A percentile compares a stretch with the other conserved stretches of the same genome.
Evolutionary conservation across 2,888 invertebrate genomes (phyloP).

Genomic region (Anodontia alba): DNA sequence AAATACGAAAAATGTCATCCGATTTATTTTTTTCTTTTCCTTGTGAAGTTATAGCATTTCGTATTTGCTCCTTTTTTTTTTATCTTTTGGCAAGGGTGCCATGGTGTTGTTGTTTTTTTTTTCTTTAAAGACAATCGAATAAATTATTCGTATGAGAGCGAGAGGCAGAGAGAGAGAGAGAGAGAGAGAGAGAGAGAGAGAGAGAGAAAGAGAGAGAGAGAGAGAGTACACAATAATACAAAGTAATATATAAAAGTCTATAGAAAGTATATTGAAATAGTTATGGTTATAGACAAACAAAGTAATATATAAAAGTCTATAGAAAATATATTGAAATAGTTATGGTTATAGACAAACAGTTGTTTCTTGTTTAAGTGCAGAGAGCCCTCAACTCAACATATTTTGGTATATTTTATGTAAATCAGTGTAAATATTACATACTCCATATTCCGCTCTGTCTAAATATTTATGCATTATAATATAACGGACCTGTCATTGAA

Average conservation of each 20-base stretch:
- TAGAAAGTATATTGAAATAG: not conserved
- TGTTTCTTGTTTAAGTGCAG: not conserved
- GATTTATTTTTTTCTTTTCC: too few relatives aligned
- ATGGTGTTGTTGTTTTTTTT: too few relatives aligned
- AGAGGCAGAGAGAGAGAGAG: too few relatives aligned
- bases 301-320: too few relatives aligned
- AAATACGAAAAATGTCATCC: too few relatives aligned
- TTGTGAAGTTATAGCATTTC: too few relatives aligned
- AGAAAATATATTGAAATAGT: not conserved
- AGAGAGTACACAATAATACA: not conserved
- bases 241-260: too few relatives aligned
- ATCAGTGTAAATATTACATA: conserved; percentile 2
- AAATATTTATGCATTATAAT: conserved; percentile 6
- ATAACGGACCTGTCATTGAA: not conserved
- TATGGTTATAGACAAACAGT: not conserved
- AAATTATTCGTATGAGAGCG: too few relatives aligned
- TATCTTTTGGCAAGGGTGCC: too few relatives aligned
- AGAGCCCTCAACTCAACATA: not conserved
- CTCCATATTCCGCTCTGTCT: not conserved
- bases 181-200: not conserved
- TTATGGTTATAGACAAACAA: not conserved
- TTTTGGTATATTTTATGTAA: conserved; percentile 9
- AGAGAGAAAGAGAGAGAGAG: not conserved
- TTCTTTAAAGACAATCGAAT: too few relatives aligned
- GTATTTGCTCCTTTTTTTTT: too few relatives aligned